Evolutionary conservation across 2,797 vertebrate genomes (phyloP).

Genomic region (Pseudochirops cupreus): DNA sequence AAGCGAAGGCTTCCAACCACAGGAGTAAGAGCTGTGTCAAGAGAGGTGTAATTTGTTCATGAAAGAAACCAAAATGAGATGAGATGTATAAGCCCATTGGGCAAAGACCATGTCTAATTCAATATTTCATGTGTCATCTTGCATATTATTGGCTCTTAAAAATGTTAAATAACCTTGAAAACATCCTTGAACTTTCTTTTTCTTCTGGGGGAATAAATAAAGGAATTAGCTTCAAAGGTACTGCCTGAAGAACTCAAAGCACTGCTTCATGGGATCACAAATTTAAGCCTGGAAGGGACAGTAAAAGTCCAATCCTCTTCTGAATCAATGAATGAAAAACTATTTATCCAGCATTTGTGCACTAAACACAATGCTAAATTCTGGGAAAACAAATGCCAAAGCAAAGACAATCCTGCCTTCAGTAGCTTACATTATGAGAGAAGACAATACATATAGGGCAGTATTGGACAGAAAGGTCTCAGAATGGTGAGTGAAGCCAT

Average conservation of each 20-base stretch:
- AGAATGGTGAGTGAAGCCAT: neutral
- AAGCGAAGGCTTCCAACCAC: constrained; percentile 36
- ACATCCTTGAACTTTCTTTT: constrained; percentile 73
- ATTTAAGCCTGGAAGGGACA: neutral
- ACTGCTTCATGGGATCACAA: neutral
- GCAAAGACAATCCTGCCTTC: neutral
- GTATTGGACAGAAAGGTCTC: neutral
- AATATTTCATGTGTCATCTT: constrained; percentile 60
- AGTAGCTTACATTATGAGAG: neutral
- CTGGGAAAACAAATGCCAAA: neutral
- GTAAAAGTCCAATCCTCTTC: neutral
- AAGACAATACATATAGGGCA: neutral
- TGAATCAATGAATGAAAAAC: neutral
- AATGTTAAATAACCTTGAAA: constrained; percentile 74
- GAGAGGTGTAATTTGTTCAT: constrained; percentile 24
- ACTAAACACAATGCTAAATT: neutral
- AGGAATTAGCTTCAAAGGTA: constrained; percentile 68
- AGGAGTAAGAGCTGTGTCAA: constrained; percentile 26
- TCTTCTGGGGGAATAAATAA: constrained; percentile 58
- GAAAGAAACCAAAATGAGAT: constrained; percentile 45
- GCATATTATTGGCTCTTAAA: constrained; percentile 51
- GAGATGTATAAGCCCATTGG: constrained; percentile 24
- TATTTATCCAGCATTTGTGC: neutral
- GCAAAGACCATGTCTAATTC: constrained; percentile 66
- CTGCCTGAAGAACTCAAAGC: constrained; percentile 63